These are phyloP conservation scores for Pardosa pseudoannulata DNA, from an alignment of 2,888 invertebrate genomes.

Conservation along the genomic window DNA sequence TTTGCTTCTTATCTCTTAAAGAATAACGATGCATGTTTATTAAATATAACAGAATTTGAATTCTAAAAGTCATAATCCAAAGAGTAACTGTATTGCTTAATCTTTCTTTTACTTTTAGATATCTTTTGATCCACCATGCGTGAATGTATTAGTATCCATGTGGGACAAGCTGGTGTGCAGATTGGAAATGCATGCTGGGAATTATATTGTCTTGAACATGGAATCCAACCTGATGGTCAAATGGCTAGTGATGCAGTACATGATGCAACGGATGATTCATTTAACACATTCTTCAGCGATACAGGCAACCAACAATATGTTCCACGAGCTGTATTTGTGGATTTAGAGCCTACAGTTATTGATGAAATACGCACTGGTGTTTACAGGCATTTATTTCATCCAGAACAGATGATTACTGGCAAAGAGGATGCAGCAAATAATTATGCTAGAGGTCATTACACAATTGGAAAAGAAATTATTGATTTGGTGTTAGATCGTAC, in stretches of 20 bases:
- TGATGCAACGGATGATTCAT: slow-evolving; percentile 58
- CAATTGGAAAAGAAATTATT: slow-evolving; percentile 89
- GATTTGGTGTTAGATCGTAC: slow-evolving; percentile 84
- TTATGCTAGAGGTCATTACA: slow-evolving; percentile 98
- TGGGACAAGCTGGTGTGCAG: slow-evolving; percentile 80
- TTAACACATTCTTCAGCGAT: slow-evolving; percentile 70
- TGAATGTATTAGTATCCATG: slow-evolving; percentile 79
- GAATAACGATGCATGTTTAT: too few relatives aligned
- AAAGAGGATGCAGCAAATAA: slow-evolving; percentile 99
- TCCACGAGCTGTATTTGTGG: slow-evolving; percentile 60
- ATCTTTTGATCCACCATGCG: slow-evolving; percentile 75
- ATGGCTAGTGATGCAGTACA: slow-evolving; percentile 42
- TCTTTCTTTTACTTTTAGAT: background rate
- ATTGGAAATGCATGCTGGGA: slow-evolving; percentile 78
- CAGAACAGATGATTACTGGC: slow-evolving; percentile 96
- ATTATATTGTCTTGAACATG: slow-evolving; percentile 77
- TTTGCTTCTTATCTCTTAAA: too few relatives aligned
- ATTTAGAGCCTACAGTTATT: slow-evolving; percentile 64
- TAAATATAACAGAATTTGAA: too few relatives aligned
- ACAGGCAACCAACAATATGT: slow-evolving; percentile 55
- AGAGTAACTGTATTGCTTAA: too few relatives aligned
- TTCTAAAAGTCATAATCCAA: too few relatives aligned
- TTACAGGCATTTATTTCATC: slow-evolving; percentile 97
- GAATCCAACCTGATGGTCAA: slow-evolving; percentile 83
- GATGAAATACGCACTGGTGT: slow-evolving; percentile 78